phyloP scores from a whole-genome alignment of 2,797 vertebrate species.

The Phaenicophaeus curvirostris region DNA sequence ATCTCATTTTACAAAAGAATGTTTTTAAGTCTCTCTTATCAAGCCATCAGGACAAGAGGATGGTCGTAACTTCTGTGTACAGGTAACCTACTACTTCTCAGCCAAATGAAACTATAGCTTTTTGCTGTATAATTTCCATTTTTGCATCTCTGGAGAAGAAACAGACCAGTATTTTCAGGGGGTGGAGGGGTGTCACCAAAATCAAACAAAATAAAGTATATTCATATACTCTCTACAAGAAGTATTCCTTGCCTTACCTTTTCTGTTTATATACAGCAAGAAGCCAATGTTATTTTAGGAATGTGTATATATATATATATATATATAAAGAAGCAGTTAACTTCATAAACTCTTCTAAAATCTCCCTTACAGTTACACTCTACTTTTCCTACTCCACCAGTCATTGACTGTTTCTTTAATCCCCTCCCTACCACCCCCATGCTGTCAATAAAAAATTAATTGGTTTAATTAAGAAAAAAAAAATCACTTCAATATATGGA shows the following conservation, averaged over 20 bases:
- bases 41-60: background rate
- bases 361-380: background rate
- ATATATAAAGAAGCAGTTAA: background rate
- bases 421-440: background rate
- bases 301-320: background rate
- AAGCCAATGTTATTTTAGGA: background rate
- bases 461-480: background rate
- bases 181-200: background rate
- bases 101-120: background rate
- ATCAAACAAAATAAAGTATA: background rate
- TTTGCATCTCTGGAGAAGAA: background rate
- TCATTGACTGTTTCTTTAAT: background rate
- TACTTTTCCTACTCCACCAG: background rate
- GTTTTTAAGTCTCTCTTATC: background rate
- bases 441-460: constrained; percentile 28
- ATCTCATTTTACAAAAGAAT: background rate
- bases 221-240: background rate
- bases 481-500: background rate
- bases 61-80: background rate
- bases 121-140: background rate
- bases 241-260: background rate
- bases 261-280: background rate
- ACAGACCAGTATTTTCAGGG: background rate
- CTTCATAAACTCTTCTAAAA: background rate
- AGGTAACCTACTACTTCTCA: background rate